Base-by-base conservation (phyloP, 2,797 vertebrate species). In the Acridotheres tristis region DNA sequence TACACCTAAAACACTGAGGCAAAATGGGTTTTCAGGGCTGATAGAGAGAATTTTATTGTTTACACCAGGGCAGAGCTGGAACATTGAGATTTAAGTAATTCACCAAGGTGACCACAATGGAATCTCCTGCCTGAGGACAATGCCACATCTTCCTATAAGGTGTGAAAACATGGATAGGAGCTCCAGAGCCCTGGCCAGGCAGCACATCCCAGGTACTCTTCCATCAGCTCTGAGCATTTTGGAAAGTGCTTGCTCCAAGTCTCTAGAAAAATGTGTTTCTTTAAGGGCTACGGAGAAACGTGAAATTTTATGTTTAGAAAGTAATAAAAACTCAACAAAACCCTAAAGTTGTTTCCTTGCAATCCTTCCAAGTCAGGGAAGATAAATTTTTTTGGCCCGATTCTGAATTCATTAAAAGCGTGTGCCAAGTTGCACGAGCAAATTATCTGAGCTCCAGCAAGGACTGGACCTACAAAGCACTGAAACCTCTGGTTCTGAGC, bases 321-420 rank as follows among this genome's bases (percentile, higher is more conserved):
- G 89, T 5, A 54, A 83, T 62, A 90, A 90, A 85, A 77, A 47
- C 53, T 38, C 8, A 50, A 76, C 74, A 89, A 67, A 80, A 40
- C 26, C 68, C 81, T 88, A 34, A 87, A 90, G 25, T 85, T 36
- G 67, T 93, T 96, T 85, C 88, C 90, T 74, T 85, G 65, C 51
- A 74, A 95, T 63, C 81, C 65, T 96, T 96, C 91, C 92, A 95
- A 94, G 82, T 47, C 67, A 14, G 19, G 59, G 84, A 90, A 96
- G 88, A 95, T 78, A 90, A 93, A 95, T 79, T 84, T 76, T 74
- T 94, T 63, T 92, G 92, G 95, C 92, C 66, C 0, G 0, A 50
- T 89, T 86, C 77, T 86, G 89, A 63, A 45, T 85, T 86, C 94
- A 94, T 75, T 85, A 88, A 69, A 89, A 66, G 75, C 45, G 14